These are phyloP conservation scores for Dynastes grantii DNA, from an alignment of 2,888 invertebrate species.

Conservation along the genomic window DNA sequence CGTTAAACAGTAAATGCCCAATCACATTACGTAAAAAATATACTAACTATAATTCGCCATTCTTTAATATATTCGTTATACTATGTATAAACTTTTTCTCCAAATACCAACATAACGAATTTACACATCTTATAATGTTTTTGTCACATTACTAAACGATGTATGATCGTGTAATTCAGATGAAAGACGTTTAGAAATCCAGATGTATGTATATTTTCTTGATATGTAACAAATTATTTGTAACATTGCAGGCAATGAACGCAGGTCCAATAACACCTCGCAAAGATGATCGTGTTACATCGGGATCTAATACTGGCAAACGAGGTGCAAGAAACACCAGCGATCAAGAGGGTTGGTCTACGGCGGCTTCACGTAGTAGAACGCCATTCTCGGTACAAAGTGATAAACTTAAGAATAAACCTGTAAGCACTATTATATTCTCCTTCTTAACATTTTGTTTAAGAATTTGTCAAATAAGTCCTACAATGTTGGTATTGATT, in stretches of 20 bases:
- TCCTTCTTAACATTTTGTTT: background rate
- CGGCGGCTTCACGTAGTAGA: constrained; percentile 60
- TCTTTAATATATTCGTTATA: too few species aligned
- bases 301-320: constrained; percentile 62
- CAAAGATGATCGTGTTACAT: constrained; percentile 74
- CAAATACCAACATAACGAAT: too few species aligned
- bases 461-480: background rate
- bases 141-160: too few species aligned
- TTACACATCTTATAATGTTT: too few species aligned
- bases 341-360: constrained; percentile 67
- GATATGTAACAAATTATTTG: background rate
- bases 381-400: constrained; percentile 70
- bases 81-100: too few species aligned
- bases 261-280: constrained; percentile 71
- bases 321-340: constrained; percentile 63
- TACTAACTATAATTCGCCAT: too few species aligned
- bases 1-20: too few species aligned
- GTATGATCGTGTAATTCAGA: too few species aligned
- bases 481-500: constrained; percentile 30
- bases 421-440: constrained; percentile 65
- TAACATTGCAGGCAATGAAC: constrained; percentile 61
- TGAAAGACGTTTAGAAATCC: too few species aligned
- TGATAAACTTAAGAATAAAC: constrained; percentile 71
- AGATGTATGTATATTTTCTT: too few species aligned
- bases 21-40: too few species aligned